These are phyloP conservation scores for Empidonax alnorum DNA, from an alignment of 2,113 vertebrate genomes.

Conservation along the genomic window DNA sequence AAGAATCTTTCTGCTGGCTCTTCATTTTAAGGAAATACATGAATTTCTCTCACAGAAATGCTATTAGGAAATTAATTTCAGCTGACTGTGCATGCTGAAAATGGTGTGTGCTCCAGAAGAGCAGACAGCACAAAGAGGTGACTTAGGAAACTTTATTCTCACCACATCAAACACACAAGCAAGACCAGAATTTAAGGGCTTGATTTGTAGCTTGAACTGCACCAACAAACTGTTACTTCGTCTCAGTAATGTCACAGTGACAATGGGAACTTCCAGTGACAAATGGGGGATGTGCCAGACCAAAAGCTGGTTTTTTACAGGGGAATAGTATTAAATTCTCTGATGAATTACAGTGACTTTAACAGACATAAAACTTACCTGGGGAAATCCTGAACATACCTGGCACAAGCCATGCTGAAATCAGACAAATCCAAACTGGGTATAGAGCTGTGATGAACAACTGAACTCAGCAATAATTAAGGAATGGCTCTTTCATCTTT, in stretches of 20 bases:
- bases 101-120: not conserved
- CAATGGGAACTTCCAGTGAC: not conserved
- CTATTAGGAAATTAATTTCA: not conserved
- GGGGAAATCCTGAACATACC: not conserved
- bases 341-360: not conserved
- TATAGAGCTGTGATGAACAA: not conserved
- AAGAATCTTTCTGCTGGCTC: not conserved
- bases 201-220: not conserved
- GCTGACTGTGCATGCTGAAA: not conserved
- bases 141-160: not conserved
- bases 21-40: not conserved
- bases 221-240: not conserved
- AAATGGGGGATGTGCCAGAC: not conserved
- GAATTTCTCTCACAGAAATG: not conserved
- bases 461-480: not conserved
- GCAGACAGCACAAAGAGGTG: not conserved
- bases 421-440: not conserved
- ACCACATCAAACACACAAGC: accelerated
- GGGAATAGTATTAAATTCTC: not conserved
- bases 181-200: not conserved
- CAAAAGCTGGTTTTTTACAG: not conserved
- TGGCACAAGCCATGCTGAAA: not conserved
- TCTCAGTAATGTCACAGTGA: not conserved
- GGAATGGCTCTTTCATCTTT: not conserved
- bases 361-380: not conserved